Evolutionary conservation across 2,888 invertebrate genomes (phyloP).

Genomic region (Liopterus haemorrhoidalis): DNA sequence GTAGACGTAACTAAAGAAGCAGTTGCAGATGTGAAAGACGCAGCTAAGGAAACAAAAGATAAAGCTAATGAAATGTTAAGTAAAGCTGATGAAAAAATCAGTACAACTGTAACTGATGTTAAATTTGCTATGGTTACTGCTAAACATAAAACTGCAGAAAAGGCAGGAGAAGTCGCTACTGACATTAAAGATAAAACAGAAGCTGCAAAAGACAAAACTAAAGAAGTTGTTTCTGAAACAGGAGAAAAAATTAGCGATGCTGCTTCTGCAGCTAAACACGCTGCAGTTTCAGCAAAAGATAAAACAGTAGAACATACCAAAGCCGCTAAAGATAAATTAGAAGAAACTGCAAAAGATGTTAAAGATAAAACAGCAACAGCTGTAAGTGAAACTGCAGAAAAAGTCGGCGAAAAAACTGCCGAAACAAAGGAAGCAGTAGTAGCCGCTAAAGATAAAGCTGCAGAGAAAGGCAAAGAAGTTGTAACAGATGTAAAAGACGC

Average conservation of each 20-base stretch:
- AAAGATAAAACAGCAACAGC: constrained; percentile 5
- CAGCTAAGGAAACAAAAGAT: constrained; percentile 29
- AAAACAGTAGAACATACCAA: constrained; percentile 2
- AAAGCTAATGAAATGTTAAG: constrained; percentile 22
- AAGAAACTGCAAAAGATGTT: constrained; percentile 14
- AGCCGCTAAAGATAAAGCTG: constrained; percentile 7
- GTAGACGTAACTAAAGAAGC: constrained; percentile 18
- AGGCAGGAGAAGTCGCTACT: constrained; percentile 21
- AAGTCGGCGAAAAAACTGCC: constrained; percentile 11
- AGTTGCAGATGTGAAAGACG: constrained; percentile 24
- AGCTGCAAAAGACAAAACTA: constrained; percentile 9
- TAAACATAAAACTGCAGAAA: too few relatives aligned
- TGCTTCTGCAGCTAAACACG: constrained; percentile 4
- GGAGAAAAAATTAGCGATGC: constrained; percentile 9
- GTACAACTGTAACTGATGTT: too few relatives aligned
- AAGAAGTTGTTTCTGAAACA: constrained; percentile 7
- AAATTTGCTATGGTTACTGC: too few relatives aligned
- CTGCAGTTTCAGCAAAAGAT: too few relatives aligned
- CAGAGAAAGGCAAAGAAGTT: neutral
- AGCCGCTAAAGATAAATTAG: constrained; percentile 8
- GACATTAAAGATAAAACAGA: constrained; percentile 6
- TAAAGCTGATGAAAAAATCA: constrained; percentile 24
- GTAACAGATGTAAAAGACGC: constrained; percentile 5
- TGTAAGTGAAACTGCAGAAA: constrained; percentile 20
- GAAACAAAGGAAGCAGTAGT: constrained; percentile 4